phyloP scores from a whole-genome alignment of 2,888 invertebrate species.

The Spisula subtruncata region DNA sequence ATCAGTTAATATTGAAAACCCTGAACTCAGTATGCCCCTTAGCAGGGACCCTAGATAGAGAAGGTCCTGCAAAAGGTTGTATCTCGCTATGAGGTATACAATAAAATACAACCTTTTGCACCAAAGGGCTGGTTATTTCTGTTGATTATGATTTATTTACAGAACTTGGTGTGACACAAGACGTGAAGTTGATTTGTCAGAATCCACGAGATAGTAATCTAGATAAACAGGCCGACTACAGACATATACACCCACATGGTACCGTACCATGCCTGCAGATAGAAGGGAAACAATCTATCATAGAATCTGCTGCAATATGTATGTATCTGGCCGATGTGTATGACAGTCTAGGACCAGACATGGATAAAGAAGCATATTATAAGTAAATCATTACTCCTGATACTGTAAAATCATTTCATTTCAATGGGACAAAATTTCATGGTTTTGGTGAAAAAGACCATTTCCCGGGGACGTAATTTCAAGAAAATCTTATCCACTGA shows the following conservation, averaged over 20 bases:
- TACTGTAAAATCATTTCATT: too few relatives aligned
- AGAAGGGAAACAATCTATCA: conserved; percentile 74
- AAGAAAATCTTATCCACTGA: too few relatives aligned
- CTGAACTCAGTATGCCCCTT: too few relatives aligned
- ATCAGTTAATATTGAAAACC: background rate
- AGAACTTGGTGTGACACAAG: conserved; percentile 73
- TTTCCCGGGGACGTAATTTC: too few relatives aligned
- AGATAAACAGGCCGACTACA: conserved; percentile 67
- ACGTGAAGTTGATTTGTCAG: conserved; percentile 68
- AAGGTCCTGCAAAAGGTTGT: too few relatives aligned
- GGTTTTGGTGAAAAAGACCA: too few relatives aligned
- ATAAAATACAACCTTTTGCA: too few relatives aligned
- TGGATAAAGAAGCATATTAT: conserved; percentile 77
- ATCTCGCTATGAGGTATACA: too few relatives aligned
- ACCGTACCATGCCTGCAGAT: conserved; percentile 78
- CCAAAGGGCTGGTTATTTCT: too few relatives aligned
- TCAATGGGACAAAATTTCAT: too few relatives aligned
- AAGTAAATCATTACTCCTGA: conserved; percentile 67
- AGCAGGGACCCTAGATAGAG: too few relatives aligned
- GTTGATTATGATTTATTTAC: background rate
- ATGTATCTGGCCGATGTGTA: conserved; percentile 81
- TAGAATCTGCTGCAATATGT: conserved; percentile 83
- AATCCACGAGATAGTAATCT: conserved; percentile 65
- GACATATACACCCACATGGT: conserved; percentile 74
- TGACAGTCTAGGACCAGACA: conserved; percentile 73